These are phyloP conservation scores for Phyllopteryx taeniolatus DNA, from an alignment of 2,113 vertebrate genomes.

Conservation along the genomic window DNA sequence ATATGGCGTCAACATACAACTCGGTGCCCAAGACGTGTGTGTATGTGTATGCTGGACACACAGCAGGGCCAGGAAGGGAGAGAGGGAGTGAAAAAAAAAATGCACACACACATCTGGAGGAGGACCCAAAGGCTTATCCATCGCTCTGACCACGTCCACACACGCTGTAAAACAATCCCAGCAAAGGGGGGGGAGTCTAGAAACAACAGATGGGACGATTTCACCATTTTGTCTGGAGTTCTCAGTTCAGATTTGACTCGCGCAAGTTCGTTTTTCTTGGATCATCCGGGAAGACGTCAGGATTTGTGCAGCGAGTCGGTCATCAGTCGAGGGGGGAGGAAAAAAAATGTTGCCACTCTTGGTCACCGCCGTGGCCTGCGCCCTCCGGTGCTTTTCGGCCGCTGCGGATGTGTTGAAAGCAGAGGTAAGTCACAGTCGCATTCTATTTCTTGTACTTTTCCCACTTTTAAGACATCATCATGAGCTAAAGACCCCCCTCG, in stretches of 20 bases:
- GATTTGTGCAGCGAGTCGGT: slow-evolving; percentile 8
- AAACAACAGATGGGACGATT: slow-evolving; percentile 19
- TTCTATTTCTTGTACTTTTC: background rate
- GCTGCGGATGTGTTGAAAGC: slow-evolving; percentile 65
- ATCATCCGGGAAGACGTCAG: slow-evolving; percentile 17
- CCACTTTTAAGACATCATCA: background rate
- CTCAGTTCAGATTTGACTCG: background rate
- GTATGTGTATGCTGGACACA: background rate
- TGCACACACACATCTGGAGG: slow-evolving; percentile 59
- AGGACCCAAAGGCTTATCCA: slow-evolving; percentile 51
- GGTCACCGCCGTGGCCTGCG: slow-evolving; percentile 57
- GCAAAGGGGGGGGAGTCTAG: slow-evolving; percentile 22
- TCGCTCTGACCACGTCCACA: slow-evolving; percentile 58
- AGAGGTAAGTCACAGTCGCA: slow-evolving; percentile 63
- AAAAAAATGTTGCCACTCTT: slow-evolving; percentile 61
- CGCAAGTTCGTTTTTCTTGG: background rate
- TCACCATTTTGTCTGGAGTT: background rate
- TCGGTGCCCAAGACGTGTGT: background rate
- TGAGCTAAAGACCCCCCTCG: background rate
- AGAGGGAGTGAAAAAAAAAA: background rate
- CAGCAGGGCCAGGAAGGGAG: background rate
- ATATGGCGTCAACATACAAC: background rate
- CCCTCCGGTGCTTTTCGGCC: slow-evolving; percentile 57
- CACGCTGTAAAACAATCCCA: slow-evolving; percentile 20
- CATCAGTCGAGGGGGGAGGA: slow-evolving; percentile 14